Percentiles rank a stretch among this genome's conserved stretches.
Evolutionary conservation across 1,140 invertebrate species (phyloP).

Genomic region (Papilio dardanus): DNA sequence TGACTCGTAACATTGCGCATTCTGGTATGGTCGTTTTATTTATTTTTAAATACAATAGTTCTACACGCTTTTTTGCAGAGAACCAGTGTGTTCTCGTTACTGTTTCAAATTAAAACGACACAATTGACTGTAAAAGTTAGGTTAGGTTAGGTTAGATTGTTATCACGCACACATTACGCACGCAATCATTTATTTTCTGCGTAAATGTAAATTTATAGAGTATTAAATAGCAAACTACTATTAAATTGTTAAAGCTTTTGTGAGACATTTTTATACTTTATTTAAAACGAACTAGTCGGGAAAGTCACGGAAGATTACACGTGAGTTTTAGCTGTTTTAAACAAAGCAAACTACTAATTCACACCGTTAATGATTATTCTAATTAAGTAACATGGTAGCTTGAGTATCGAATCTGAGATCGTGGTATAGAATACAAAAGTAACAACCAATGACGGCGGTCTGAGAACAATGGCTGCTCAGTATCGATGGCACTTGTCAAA

Average conservation of each 20-base stretch:
- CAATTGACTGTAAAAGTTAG: no score
- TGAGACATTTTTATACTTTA: no score
- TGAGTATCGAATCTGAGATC: constrained; percentile 26
- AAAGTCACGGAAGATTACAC: no score
- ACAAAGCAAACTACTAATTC: neutral
- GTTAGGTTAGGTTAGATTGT: no score
- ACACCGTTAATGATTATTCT: neutral
- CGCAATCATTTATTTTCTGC: neutral
- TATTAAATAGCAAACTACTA: no score
- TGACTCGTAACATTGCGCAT: constrained; percentile 12
- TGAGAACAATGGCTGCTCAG: constrained; percentile 63
- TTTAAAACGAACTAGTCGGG: no score
- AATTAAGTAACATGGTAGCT: neutral
- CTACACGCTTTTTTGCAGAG: neutral
- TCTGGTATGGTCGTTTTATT: neutral
- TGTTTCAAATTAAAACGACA: no score
- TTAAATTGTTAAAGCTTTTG: no score
- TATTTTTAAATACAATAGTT: neutral
- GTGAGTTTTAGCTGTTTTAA: no score
- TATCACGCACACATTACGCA: no score
- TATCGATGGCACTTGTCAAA: constrained; percentile 76
- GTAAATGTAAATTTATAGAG: neutral
- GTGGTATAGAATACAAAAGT: constrained; percentile 52
- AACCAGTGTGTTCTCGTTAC: neutral
- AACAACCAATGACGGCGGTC: constrained; percentile 62